These are phyloP conservation scores for Aplocera efformata DNA, from an alignment of 2,888 invertebrate species.

Conservation along the genomic window DNA sequence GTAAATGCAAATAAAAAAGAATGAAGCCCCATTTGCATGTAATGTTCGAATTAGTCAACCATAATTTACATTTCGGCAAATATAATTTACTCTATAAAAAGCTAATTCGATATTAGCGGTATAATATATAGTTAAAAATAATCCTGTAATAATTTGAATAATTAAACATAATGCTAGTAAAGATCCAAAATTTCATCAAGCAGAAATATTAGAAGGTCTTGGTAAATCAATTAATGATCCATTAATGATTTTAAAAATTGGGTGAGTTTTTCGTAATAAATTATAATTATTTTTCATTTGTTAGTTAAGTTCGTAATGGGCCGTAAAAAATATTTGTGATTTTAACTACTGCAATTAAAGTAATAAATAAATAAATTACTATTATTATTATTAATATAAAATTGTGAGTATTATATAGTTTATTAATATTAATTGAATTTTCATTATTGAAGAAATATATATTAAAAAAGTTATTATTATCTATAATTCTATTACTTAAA, in stretches of 20 bases:
- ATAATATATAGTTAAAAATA: slow-evolving; percentile 87
- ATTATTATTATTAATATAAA: slow-evolving; percentile 72
- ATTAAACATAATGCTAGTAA: slow-evolving; percentile 82
- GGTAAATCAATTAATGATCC: slow-evolving; percentile 81
- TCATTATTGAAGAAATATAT: slow-evolving; percentile 47
- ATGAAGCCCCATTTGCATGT: slow-evolving; percentile 86
- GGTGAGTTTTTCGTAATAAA: slow-evolving; percentile 66
- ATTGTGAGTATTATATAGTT: slow-evolving; percentile 76
- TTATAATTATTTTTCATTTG: slow-evolving; percentile 64
- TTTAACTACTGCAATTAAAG: slow-evolving; percentile 80
- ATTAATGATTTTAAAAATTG: slow-evolving; percentile 80
- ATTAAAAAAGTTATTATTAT: slow-evolving; percentile 38
- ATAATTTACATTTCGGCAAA: slow-evolving; percentile 85
- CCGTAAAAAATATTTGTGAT: slow-evolving; percentile 79
- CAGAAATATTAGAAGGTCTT: slow-evolving; percentile 81
- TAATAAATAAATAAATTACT: slow-evolving; percentile 82
- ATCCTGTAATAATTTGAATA: slow-evolving; percentile 84
- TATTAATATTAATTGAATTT: slow-evolving; percentile 70
- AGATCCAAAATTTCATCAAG: slow-evolving; percentile 86
- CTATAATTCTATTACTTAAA: slow-evolving; percentile 44
- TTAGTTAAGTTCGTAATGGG: slow-evolving; percentile 63
- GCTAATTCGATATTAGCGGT: slow-evolving; percentile 82
- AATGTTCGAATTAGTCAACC: slow-evolving; percentile 84
- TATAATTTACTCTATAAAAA: slow-evolving; percentile 84
- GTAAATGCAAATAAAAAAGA: slow-evolving; percentile 86